Conservation (phyloP, 2,797 vertebrate genomes). For the Synanceia verrucosa region DNA sequence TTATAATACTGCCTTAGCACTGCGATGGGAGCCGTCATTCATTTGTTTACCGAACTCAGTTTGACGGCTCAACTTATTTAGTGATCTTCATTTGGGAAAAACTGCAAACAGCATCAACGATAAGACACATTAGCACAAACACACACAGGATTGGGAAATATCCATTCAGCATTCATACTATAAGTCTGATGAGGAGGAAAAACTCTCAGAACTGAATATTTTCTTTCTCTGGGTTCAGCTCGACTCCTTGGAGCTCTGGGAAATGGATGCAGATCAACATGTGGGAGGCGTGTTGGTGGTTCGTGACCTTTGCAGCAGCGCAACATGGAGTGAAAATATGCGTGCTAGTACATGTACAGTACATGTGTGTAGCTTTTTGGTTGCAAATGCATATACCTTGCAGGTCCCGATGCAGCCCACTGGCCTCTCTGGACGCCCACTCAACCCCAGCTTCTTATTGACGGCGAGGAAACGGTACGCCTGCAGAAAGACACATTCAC, state of each 20-base stretch:
- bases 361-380: conserved; percentile 13
- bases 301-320: conserved; percentile 33
- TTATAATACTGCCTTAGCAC: conserved; percentile 70
- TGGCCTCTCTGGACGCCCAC: conserved; percentile 94
- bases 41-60: conserved; percentile 63
- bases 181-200: neutral
- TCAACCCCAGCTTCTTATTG: conserved; percentile 94
- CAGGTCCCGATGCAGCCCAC: conserved; percentile 97
- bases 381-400: conserved; percentile 82
- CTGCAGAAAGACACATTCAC: conserved; percentile 72
- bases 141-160: conserved; percentile 28
- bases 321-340: conserved; percentile 6
- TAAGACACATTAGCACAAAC: conserved; percentile 1
- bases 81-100: conserved; percentile 63
- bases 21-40: conserved; percentile 55
- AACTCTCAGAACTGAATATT: neutral
- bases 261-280: conserved; percentile 42
- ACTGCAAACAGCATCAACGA: conserved; percentile 36
- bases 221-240: neutral
- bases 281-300: conserved; percentile 15
- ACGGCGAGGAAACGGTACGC: conserved; percentile 94
- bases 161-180: conserved; percentile 20
- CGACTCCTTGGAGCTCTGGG: neutral
- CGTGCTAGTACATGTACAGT: neutral
- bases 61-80: conserved; percentile 48